Conservation (phyloP, 1,140 invertebrate species). For the Drosophila ananassae region DNA sequence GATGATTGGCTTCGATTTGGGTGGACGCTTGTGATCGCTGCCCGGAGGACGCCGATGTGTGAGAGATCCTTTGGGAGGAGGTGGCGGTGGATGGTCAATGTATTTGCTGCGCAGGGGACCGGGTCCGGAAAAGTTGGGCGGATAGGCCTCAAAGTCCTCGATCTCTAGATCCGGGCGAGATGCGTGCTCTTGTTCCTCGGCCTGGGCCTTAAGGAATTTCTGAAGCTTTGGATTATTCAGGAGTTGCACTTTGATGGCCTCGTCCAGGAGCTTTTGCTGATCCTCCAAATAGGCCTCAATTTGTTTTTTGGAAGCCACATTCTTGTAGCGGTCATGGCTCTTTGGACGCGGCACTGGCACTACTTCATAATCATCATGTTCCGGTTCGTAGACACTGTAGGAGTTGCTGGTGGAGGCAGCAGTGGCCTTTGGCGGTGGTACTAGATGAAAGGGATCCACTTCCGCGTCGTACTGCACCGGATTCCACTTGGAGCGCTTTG, state of each 20-base stretch:
- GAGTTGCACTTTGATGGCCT: slow-evolving; percentile 73
- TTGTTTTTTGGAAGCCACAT: slow-evolving; percentile 79
- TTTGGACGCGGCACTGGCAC: slow-evolving; percentile 37
- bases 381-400: slow-evolving; percentile 72
- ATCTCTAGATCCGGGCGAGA: slow-evolving; percentile 60
- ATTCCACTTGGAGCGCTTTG: slow-evolving; percentile 63
- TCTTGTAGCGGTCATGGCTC: slow-evolving; percentile 69
- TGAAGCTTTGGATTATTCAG: slow-evolving; percentile 74
- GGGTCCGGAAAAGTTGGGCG: slow-evolving; percentile 54
- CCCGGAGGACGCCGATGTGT: slow-evolving; percentile 50
- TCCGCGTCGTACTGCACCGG: slow-evolving; percentile 62
- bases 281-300: slow-evolving; percentile 77
- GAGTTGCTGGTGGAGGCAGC: slow-evolving; percentile 47
- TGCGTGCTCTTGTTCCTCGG: slow-evolving; percentile 59
- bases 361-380: slow-evolving; percentile 71
- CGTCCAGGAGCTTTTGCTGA: slow-evolving; percentile 74
- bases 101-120: slow-evolving; percentile 56
- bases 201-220: slow-evolving; percentile 70
- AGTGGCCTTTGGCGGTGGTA: slow-evolving; percentile 63
- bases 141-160: slow-evolving; percentile 69
- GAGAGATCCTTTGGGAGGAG: slow-evolving; percentile 42
- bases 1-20: slow-evolving; percentile 53
- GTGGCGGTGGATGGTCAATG: slow-evolving; percentile 30
- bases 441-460: slow-evolving; percentile 72
- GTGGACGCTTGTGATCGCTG: slow-evolving; percentile 45